Conservation (phyloP, 2,113 vertebrate genomes). For the Hippocampus comes region DNA sequence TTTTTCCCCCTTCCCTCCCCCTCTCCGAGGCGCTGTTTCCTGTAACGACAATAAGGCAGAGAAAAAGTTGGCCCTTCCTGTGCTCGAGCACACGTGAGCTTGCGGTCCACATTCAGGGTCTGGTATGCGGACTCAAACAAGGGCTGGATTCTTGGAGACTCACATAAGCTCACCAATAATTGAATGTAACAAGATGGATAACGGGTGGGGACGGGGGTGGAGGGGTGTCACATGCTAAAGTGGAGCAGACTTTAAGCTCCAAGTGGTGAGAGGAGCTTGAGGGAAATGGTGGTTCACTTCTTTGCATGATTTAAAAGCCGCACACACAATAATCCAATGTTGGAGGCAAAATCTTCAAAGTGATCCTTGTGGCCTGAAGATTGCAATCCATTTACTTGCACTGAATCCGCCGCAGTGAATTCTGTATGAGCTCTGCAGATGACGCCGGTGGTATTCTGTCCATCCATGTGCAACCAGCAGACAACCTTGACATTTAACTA, state of each 20-base stretch:
- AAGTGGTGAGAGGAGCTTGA: slow-evolving; percentile 13
- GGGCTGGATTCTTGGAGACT: slow-evolving; percentile 38
- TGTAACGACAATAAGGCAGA: slow-evolving; percentile 36
- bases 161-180: slow-evolving; percentile 27
- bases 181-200: slow-evolving; percentile 26
- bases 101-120: slow-evolving; percentile 23
- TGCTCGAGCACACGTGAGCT: slow-evolving; percentile 35
- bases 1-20: slow-evolving; percentile 33
- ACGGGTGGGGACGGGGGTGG: not conserved
- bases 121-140: slow-evolving; percentile 55
- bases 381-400: slow-evolving; percentile 39
- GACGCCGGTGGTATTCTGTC: slow-evolving; percentile 19
- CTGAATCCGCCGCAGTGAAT: slow-evolving; percentile 48
- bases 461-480: slow-evolving; percentile 23
- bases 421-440: slow-evolving; percentile 42
- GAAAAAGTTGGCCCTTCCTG: slow-evolving; percentile 34
- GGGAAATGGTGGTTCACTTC: slow-evolving; percentile 17
- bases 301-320: slow-evolving; percentile 29
- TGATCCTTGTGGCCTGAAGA: slow-evolving; percentile 42
- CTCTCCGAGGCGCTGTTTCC: slow-evolving; percentile 53
- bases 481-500: slow-evolving; percentile 60
- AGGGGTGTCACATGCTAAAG: slow-evolving; percentile 30
- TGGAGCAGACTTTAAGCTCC: slow-evolving; percentile 20
- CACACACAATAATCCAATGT: slow-evolving; percentile 26
- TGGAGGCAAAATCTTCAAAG: slow-evolving; percentile 67